A percentile compares a stretch with the other conserved stretches of the same genome.
Conservation (phyloP, 2,113 vertebrate species). For the Dunckerocampus dactyliophorus region DNA sequence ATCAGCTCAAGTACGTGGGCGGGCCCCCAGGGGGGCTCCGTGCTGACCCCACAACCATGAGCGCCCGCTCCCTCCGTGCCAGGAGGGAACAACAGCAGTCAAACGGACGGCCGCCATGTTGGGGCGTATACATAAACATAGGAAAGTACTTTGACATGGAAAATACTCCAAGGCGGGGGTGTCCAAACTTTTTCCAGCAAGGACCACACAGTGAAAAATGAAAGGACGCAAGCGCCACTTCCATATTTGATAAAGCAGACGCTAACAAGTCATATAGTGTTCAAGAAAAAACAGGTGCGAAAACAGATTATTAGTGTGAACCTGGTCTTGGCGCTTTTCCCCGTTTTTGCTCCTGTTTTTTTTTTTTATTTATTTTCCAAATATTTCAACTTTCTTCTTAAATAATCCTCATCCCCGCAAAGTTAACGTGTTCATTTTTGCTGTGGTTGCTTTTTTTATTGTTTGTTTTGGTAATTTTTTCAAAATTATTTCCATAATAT, state of each 20-base stretch:
- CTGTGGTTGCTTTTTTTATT: no score
- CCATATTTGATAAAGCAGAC: neutral
- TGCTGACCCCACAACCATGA: conserved; percentile 41
- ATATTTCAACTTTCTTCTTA: no score
- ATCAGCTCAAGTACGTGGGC: conserved; percentile 57
- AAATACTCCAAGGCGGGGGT: no score
- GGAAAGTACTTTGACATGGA: neutral
- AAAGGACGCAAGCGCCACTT: neutral
- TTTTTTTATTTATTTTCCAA: neutral
- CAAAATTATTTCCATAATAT: no score
- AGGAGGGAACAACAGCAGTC: neutral
- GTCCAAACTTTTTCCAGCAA: no score
- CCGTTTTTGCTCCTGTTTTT: neutral
- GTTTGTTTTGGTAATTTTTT: no score
- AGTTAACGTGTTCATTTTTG: no score
- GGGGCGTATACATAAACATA: conserved; percentile 1
- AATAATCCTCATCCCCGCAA: no score
- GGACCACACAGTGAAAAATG: neutral
- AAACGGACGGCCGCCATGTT: no score
- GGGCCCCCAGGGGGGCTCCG: conserved; percentile 16
- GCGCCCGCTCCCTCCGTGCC: neutral
- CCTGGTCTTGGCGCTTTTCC: neutral
- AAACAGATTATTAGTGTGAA: no score
- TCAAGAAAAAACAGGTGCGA: no score
- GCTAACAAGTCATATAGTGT: no score